phyloP scores from a whole-genome alignment of 1,140 invertebrate genomes.

The Gryllus bimaculatus region DNA sequence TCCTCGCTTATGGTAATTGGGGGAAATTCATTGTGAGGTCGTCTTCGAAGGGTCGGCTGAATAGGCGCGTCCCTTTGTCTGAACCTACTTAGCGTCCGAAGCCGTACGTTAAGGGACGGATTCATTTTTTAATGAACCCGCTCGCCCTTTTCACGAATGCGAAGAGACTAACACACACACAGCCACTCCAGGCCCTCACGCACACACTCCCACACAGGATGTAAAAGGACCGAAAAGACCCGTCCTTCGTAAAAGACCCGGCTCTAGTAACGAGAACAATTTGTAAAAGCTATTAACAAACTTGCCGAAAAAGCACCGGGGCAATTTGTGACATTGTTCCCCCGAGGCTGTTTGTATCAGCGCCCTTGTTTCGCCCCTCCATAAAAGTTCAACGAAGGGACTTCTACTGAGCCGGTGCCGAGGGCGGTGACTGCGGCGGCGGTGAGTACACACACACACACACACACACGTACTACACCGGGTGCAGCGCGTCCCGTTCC shows the following conservation, averaged over 20 bases:
- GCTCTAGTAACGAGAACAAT: background rate
- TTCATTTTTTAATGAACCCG: background rate
- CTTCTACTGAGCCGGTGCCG: no score
- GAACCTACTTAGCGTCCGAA: background rate
- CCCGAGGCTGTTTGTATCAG: background rate
- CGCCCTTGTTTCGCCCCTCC: background rate
- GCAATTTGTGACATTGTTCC: background rate
- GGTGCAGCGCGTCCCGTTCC: no score
- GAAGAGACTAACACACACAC: background rate
- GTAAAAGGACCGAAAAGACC: background rate
- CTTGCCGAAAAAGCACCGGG: background rate
- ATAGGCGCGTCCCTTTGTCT: background rate
- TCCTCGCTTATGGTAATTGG: background rate
- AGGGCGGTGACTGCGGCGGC: no score
- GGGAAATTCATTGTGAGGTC: slow-evolving; percentile 1
- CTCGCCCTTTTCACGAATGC: background rate
- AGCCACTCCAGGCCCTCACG: background rate
- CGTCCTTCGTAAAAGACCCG: background rate
- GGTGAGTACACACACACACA: no score
- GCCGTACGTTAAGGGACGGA: background rate
- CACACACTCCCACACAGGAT: background rate
- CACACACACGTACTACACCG: no score
- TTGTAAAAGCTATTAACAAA: slow-evolving; percentile 2
- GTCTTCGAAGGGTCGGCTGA: background rate
- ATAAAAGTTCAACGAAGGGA: background rate